Evolutionary conservation across 2,888 invertebrate species (phyloP), one percentile per base, ranked within the genome.

Genomic region (Fragum whitleyi): DNA sequence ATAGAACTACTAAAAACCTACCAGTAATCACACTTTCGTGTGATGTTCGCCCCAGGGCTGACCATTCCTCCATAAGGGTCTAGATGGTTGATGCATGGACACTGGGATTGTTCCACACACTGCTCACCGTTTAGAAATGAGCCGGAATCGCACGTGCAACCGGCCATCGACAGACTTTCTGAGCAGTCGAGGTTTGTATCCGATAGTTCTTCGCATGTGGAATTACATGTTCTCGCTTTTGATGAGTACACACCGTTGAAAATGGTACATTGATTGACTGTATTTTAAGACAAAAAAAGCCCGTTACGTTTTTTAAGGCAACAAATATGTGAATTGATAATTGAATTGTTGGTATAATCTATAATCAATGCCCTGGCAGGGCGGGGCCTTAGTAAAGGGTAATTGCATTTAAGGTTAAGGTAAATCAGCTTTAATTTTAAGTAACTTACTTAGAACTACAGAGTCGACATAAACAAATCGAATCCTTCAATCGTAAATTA

Each of bases 1-100:
- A n/a, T n/a, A n/a, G n/a, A n/a, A n/a, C n/a, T n/a, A n/a, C n/a
- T n/a, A n/a, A n/a, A n/a, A 36, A 36, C 11, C 7, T 61, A 61
- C 61, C 61, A 61, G n/a, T 29, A 32, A 29, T 32, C 32, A 61
- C 61, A 61, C 32, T 61, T 61, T n/a, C 61, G 28, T 7, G 28
- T 19, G 26, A 61, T 32, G 2, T 26, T 32, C 2, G 19, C 32
- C n/a, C 61, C 61, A 29, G 32, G 32, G 19, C 16, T 14, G 7
- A 61, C 14, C 6, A 19, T 29, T 29, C 3, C 14, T 29, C 32
- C 61, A 16, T 0, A 32, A 14, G 32, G 29, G 11, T 29, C 32
- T 9, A 29, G 29, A 19, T 32, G n/a, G 32, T 61, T 32, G n/a
- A n/a, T 7, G 16, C 61, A 61, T 7, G 61, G 29, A 21, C 61